phyloP scores from a whole-genome alignment of 1,140 invertebrate species.

The Cydia splendana region DNA sequence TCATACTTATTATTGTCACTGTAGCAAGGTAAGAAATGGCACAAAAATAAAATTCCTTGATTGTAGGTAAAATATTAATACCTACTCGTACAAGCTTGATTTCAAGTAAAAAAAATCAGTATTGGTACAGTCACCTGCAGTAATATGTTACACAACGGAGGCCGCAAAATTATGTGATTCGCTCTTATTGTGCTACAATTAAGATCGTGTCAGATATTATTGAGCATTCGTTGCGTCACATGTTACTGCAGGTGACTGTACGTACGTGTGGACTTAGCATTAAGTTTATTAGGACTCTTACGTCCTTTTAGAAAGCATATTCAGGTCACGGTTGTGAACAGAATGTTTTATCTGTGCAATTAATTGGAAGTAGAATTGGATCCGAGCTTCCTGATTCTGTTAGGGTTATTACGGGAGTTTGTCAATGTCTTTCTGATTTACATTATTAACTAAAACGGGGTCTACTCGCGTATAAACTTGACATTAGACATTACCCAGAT shows the following conservation, averaged over 20 bases:
- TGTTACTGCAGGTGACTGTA: no score
- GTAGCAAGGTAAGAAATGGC: no score
- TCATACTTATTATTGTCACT: no score
- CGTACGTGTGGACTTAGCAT: not conserved
- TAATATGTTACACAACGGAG: no score
- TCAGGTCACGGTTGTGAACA: constrained; percentile 23
- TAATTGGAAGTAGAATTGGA: constrained; percentile 3
- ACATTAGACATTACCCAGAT: no score
- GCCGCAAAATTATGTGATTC: no score
- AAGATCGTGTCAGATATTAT: no score
- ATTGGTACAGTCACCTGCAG: not conserved
- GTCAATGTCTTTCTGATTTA: not conserved
- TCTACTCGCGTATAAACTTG: not conserved
- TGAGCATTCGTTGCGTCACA: no score
- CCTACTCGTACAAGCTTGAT: not conserved
- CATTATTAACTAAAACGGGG: not conserved
- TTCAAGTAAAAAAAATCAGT: not conserved
- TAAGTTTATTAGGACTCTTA: not conserved
- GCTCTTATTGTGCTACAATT: no score
- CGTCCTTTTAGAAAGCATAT: not conserved
- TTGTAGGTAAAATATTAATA: not conserved
- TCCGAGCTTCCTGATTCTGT: constrained; percentile 1
- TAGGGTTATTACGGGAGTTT: constrained; percentile 8
- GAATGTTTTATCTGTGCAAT: constrained; percentile 16
- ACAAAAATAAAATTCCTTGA: no score